Evolutionary conservation across 2,797 vertebrate genomes (phyloP).

Genomic region (Todus mexicanus): DNA sequence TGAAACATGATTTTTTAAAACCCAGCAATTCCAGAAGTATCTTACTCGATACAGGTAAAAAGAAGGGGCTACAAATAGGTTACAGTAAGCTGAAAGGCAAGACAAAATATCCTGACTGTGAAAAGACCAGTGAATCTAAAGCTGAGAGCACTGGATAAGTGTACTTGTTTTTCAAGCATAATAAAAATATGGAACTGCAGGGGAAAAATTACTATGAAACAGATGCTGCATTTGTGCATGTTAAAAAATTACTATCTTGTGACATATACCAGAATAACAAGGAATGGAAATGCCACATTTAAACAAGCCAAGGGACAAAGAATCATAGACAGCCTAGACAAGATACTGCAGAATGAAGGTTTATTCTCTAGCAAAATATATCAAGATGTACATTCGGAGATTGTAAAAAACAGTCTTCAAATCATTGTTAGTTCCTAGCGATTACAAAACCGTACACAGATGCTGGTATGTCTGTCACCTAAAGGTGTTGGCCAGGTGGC

Average conservation of each 20-base stretch:
- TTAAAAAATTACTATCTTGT: background rate
- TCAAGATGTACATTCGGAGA: background rate
- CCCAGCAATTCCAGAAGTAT: background rate
- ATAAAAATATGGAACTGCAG: background rate
- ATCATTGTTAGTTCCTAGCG: background rate
- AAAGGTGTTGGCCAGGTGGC: background rate
- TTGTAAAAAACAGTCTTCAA: background rate
- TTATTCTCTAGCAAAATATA: background rate
- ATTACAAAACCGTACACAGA: background rate
- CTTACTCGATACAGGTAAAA: background rate
- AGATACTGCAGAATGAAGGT: background rate
- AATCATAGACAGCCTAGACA: background rate
- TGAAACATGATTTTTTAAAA: background rate
- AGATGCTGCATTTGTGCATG: background rate
- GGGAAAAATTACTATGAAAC: background rate
- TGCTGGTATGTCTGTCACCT: fast-evolving
- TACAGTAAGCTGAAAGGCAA: background rate
- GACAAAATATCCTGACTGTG: background rate
- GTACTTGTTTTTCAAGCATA: background rate
- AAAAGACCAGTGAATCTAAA: background rate
- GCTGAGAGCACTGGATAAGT: background rate
- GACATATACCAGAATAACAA: background rate
- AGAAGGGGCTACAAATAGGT: background rate
- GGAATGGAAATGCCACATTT: background rate
- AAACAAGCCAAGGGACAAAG: background rate